A percentile compares a stretch with the other conserved stretches of the same genome.
phyloP scores from a whole-genome alignment of 35 echinoderm and acorn worm genomes.

The Heliocidaris tuberculata region DNA sequence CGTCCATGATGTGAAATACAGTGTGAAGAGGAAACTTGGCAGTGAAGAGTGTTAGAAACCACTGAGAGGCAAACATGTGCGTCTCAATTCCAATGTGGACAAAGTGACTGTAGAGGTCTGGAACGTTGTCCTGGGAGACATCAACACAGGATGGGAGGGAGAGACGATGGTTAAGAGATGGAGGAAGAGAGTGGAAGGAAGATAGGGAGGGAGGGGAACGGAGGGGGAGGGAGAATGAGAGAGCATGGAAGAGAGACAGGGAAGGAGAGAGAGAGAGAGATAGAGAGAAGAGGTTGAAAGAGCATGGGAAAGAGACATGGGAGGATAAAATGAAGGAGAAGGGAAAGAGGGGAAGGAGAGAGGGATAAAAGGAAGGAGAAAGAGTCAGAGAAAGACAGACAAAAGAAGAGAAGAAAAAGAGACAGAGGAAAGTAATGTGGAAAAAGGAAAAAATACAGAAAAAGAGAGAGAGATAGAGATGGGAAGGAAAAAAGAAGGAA shows the following conservation, averaged over 20 bases:
- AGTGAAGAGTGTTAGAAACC: slow-evolving; percentile 98
- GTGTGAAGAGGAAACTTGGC: slow-evolving; percentile 91
- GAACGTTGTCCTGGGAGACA: slow-evolving; percentile 75
- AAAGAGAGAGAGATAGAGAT: neutral
- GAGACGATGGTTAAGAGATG: neutral
- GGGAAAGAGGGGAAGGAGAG: neutral
- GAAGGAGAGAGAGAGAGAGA: neutral
- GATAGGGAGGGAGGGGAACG: neutral
- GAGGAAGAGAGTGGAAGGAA: neutral
- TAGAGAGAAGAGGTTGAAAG: neutral
- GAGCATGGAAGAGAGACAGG: neutral
- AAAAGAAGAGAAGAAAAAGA: neutral
- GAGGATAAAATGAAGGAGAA: neutral
- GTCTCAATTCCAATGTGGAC: slow-evolving; percentile 86
- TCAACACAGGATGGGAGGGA: neutral
- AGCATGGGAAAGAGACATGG: neutral
- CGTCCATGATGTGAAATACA: slow-evolving; percentile 98
- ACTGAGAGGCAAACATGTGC: slow-evolving; percentile 99
- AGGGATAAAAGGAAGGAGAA: neutral
- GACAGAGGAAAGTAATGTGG: neutral
- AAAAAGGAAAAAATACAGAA: neutral
- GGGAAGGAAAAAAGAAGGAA: neutral
- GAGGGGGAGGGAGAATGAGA: neutral
- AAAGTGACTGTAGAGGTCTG: slow-evolving; percentile 87
- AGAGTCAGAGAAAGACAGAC: neutral